A percentile compares a stretch with the other conserved stretches of the same genome.
phyloP scores from a whole-genome alignment of 1,140 invertebrate genomes.

The Pogonomyrmex californicus region DNA sequence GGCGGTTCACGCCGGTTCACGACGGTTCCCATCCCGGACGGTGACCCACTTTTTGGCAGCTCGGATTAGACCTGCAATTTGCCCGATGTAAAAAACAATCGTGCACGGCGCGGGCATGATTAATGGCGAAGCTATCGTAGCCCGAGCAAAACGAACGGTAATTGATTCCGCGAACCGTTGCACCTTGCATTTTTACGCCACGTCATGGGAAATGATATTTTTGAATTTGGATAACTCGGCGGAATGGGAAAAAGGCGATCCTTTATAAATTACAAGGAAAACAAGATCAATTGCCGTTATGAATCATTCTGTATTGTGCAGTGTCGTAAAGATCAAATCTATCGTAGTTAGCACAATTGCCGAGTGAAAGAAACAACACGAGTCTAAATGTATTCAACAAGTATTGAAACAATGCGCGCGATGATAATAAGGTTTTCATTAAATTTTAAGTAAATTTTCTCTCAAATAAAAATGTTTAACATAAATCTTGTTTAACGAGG shows the following conservation, averaged over 20 bases:
- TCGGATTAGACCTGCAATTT: conserved; percentile 61
- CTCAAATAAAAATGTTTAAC: no score
- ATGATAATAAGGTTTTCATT: no score
- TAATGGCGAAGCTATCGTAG: conserved; percentile 48
- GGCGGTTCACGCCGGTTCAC: conserved; percentile 2
- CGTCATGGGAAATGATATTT: conserved; percentile 41
- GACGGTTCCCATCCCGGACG: background rate
- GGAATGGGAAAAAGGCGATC: background rate
- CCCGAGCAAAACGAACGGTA: conserved; percentile 44
- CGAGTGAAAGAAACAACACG: no score
- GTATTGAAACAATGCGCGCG: no score
- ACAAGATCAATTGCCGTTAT: conserved; percentile 1
- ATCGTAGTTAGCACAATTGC: no score
- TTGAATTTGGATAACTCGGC: background rate
- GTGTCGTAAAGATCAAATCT: no score
- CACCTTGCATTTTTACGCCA: conserved; percentile 24
- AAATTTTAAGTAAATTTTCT: no score
- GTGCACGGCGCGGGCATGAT: conserved; percentile 48
- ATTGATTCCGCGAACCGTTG: conserved; percentile 58
- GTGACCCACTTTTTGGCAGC: conserved; percentile 66
- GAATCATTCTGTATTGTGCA: background rate
- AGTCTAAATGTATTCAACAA: background rate
- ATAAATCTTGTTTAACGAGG: no score
- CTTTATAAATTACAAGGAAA: background rate
- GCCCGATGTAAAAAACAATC: conserved; percentile 59